Percentiles rank a stretch among this genome's conserved stretches.
These are phyloP conservation scores for Hycleus phaleratus DNA, from an alignment of 1,140 invertebrate genomes.

Conservation along the genomic window DNA sequence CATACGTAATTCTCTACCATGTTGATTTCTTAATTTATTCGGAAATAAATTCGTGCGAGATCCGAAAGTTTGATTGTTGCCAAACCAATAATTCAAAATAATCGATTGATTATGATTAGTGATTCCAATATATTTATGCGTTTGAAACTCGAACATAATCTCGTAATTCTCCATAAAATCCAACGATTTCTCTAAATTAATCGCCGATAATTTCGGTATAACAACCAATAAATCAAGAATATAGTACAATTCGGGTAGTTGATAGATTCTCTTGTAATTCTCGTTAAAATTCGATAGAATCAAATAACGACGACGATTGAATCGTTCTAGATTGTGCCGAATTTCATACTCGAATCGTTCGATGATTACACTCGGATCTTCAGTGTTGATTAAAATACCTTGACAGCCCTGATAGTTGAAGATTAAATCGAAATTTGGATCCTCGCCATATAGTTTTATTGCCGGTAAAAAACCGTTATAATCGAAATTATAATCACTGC, in stretches of 20 bases:
- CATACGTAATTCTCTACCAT: constrained; percentile 19
- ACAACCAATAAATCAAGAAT: constrained; percentile 23
- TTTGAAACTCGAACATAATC: constrained; percentile 17
- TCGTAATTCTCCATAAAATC: not conserved
- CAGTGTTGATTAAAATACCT: constrained; percentile 21
- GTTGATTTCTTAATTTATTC: constrained; percentile 30
- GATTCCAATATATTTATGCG: constrained; percentile 27
- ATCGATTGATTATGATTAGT: constrained; percentile 7
- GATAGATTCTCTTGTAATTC: constrained; percentile 19
- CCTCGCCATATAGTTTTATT: constrained; percentile 5
- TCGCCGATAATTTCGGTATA: not conserved
- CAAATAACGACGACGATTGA: constrained; percentile 28
- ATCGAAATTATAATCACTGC: constrained; percentile 12
- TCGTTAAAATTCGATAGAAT: constrained; percentile 14
- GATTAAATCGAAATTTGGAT: constrained; percentile 8
- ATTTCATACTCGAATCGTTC: constrained; percentile 24
- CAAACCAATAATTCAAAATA: constrained; percentile 29
- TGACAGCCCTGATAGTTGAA: constrained; percentile 29
- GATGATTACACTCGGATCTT: constrained; percentile 14
- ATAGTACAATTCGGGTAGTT: constrained; percentile 16
- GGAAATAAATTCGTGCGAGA: constrained; percentile 25
- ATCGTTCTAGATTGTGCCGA: constrained; percentile 18
- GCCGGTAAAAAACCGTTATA: constrained; percentile 12
- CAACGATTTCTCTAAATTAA: not conserved
- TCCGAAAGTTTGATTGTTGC: constrained; percentile 21